These are phyloP conservation scores for Podarcis lilfordi DNA, from an alignment of 2,797 vertebrate species.

Conservation along the genomic window DNA sequence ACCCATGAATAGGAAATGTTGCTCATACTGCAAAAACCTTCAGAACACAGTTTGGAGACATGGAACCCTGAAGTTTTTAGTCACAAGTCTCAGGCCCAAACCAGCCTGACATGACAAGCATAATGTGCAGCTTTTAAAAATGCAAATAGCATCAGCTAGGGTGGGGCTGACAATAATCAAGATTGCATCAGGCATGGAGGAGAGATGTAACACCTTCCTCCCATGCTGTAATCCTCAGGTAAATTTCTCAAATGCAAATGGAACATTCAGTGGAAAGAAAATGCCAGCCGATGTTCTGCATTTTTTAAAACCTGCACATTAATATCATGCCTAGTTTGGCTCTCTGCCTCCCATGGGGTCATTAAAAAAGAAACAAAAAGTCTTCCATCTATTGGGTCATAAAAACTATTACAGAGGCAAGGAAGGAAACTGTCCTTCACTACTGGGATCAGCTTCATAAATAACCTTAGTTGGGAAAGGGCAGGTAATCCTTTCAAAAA, in stretches of 20 bases:
- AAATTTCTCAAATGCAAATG: neutral
- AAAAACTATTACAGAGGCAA: neutral
- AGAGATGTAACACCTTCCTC: neutral
- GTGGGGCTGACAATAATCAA: neutral
- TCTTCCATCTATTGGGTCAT: neutral
- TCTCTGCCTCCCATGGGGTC: neutral
- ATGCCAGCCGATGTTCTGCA: neutral
- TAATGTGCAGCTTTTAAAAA: neutral
- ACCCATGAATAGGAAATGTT: neutral
- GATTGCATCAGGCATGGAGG: neutral
- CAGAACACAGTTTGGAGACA: slow-evolving; percentile 38
- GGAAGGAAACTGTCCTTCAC: neutral
- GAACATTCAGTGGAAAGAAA: neutral
- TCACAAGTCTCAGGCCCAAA: slow-evolving; percentile 1
- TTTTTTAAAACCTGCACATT: neutral
- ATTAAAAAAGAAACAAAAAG: neutral
- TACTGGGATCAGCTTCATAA: slow-evolving; percentile 17
- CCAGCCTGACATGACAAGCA: neutral
- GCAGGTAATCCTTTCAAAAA: slow-evolving; percentile 50
- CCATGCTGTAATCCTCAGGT: neutral
- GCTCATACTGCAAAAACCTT: slow-evolving; percentile 18
- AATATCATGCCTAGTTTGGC: neutral
- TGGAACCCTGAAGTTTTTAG: slow-evolving; percentile 28
- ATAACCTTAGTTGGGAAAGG: slow-evolving; percentile 42
- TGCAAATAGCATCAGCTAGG: neutral